Evolutionary conservation across 2,113 vertebrate genomes (phyloP).

Genomic region (Proterorhinus semilunaris): DNA sequence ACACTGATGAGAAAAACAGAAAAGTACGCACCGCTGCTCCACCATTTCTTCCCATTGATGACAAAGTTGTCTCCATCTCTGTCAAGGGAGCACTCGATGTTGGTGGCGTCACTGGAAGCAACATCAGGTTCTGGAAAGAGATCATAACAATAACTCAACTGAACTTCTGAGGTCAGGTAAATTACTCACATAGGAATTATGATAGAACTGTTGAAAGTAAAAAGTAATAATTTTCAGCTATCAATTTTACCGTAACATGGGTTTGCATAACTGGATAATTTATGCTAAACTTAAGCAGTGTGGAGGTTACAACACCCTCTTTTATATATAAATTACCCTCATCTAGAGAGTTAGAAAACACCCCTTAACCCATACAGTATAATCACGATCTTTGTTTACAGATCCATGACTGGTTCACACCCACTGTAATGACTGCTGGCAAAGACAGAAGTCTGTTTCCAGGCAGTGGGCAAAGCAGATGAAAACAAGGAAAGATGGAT

Average conservation of each 20-base stretch:
- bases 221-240: not conserved
- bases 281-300: not conserved
- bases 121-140: slow-evolving; percentile 84
- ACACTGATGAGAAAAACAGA: not conserved
- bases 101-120: slow-evolving; percentile 93
- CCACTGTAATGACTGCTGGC: slow-evolving; percentile 36
- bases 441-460: slow-evolving; percentile 22
- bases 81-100: slow-evolving; percentile 84
- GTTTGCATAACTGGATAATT: not conserved
- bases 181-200: not conserved
- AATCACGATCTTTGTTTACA: slow-evolving; percentile 26
- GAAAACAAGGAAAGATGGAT: slow-evolving; percentile 40
- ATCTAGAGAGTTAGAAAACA: not conserved
- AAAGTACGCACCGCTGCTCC: slow-evolving; percentile 87
- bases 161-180: not conserved
- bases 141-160: not conserved
- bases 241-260: not conserved
- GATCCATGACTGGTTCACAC: slow-evolving; percentile 22
- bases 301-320: not conserved
- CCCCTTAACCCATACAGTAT: not conserved
- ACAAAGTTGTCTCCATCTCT: slow-evolving; percentile 77
- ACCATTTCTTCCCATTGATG: slow-evolving; percentile 93
- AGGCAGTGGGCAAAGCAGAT: slow-evolving; percentile 27
- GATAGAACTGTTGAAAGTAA: not conserved
- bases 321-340: not conserved